phyloP scores from a whole-genome alignment of 2,113 vertebrate species.

The Poeciliopsis prolifica region DNA sequence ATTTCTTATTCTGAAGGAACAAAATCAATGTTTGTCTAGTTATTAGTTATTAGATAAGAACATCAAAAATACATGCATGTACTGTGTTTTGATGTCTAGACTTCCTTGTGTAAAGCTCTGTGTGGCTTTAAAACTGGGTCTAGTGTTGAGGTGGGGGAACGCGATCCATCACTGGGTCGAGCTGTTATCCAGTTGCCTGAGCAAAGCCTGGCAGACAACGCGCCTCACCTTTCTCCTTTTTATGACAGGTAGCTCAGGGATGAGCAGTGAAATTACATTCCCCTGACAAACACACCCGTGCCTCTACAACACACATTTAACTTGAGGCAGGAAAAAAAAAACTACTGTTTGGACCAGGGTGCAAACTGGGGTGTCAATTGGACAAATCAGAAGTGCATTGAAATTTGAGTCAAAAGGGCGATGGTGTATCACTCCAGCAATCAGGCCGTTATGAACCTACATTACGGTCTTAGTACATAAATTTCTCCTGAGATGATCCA shows the following conservation, averaged over 20 bases:
- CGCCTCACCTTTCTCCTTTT: conserved; percentile 40
- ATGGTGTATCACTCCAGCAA: conserved; percentile 31
- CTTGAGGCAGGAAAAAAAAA: not conserved
- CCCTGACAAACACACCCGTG: conserved; percentile 18
- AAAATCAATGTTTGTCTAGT: not conserved
- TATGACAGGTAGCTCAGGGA: conserved; percentile 45
- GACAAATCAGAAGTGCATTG: conserved; percentile 13
- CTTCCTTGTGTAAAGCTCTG: too few relatives aligned
- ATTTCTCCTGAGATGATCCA: conserved; percentile 23
- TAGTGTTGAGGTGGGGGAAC: conserved; percentile 33
- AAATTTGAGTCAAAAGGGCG: conserved; percentile 11
- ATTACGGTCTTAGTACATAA: conserved; percentile 17
- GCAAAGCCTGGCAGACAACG: conserved; percentile 56
- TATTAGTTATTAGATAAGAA: not conserved
- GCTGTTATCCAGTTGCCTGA: conserved; percentile 57
- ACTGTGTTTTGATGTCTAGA: too few relatives aligned
- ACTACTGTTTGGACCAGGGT: not conserved
- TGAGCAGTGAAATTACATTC: conserved; percentile 37
- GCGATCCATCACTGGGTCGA: conserved; percentile 60
- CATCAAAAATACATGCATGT: too few relatives aligned
- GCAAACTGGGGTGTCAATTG: not conserved
- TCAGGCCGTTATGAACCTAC: conserved; percentile 35
- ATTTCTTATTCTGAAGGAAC: too few relatives aligned
- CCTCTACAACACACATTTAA: conserved; percentile 6
- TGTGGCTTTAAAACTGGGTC: too few relatives aligned